phyloP scores from a whole-genome alignment of 2,113 vertebrate species.

The Protomyctophum bolini region DNA sequence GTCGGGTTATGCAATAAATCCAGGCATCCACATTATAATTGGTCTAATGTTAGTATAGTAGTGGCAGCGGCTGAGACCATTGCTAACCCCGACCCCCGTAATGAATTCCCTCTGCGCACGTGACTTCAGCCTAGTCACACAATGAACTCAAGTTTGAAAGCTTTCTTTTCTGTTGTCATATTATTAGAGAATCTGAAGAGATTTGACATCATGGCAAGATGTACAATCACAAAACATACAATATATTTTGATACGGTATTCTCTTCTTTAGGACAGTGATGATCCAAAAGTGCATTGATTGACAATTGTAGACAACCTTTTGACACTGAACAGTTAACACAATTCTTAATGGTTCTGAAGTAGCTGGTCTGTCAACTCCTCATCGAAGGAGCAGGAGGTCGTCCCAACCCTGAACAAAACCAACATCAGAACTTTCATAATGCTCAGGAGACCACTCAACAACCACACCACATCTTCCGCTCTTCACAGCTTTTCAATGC shows the following conservation, averaged over 20 bases:
- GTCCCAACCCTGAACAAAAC: background rate
- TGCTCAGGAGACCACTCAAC: background rate
- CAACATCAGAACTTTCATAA: background rate
- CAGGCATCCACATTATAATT: constrained; percentile 28
- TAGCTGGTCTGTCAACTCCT: background rate
- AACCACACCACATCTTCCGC: background rate
- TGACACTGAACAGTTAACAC: background rate
- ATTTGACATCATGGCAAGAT: background rate
- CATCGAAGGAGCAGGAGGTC: background rate
- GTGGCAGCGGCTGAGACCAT: constrained; percentile 18
- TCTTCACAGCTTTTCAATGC: background rate
- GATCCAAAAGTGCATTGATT: background rate
- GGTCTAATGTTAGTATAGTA: constrained; percentile 19
- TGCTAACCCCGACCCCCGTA: background rate
- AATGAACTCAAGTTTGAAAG: background rate
- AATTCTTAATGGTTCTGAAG: background rate
- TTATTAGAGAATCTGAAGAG: background rate
- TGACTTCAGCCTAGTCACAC: background rate
- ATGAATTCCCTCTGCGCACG: no score
- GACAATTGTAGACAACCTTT: background rate
- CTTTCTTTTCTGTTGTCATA: background rate
- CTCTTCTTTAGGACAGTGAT: background rate
- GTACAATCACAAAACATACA: background rate
- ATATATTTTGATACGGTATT: background rate
- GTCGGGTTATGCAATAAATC: constrained; percentile 61